Conservation (phyloP, 1,140 invertebrate species). For the Diprion similis region DNA sequence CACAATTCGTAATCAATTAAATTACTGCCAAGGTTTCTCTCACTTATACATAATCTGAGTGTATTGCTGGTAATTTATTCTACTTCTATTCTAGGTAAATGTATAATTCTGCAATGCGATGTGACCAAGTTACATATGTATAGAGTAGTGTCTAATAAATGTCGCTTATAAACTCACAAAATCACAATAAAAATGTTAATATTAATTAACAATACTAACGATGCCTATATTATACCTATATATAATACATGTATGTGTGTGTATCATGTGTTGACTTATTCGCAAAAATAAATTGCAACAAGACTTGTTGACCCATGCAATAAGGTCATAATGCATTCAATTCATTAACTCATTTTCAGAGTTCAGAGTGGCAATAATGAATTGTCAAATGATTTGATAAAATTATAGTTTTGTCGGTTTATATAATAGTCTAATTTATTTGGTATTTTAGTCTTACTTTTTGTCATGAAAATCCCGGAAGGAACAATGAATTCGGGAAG, state of each 20-base stretch:
- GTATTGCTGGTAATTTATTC: slow-evolving; percentile 8
- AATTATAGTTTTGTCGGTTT: background rate
- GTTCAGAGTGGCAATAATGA: background rate
- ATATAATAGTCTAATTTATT: slow-evolving; percentile 22
- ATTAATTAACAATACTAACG: background rate
- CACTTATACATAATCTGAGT: slow-evolving; percentile 1
- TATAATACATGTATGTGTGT: slow-evolving; percentile 6
- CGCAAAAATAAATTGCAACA: background rate
- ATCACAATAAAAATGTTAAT: slow-evolving; percentile 16
- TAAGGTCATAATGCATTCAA: background rate
- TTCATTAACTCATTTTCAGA: background rate
- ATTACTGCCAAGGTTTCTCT: slow-evolving; percentile 6
- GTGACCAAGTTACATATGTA: background rate
- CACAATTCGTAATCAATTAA: slow-evolving; percentile 9
- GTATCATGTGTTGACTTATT: background rate
- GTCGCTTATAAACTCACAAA: slow-evolving; percentile 8
- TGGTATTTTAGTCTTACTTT: slow-evolving; percentile 38
- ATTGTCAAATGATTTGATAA: background rate
- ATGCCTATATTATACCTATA: background rate
- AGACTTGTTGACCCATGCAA: background rate
- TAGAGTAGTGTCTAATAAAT: background rate
- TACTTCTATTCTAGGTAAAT: background rate
- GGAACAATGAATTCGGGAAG: slow-evolving; percentile 20
- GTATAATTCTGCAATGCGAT: slow-evolving; percentile 5
- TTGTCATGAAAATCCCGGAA: slow-evolving; percentile 17